Base-by-base conservation (phyloP, 2,113 vertebrate species). In the Pomatostomus ruficeps region DNA sequence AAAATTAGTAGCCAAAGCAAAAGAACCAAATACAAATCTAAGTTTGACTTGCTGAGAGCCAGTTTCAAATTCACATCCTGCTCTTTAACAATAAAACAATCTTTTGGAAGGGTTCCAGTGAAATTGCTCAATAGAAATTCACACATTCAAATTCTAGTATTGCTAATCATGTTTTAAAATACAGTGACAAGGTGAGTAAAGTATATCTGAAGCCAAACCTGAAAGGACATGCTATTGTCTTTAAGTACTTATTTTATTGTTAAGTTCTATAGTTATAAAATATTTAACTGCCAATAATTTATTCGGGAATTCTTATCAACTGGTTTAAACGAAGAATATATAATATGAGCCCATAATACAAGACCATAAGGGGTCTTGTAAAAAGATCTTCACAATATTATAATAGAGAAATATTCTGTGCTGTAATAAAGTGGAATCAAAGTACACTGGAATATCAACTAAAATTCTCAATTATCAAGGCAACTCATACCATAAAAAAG, bases 1-100 rank as follows among this genome's bases (percentile, higher is more conserved):
- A 96, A 97, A 97, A 97, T 96, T 87, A 97, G 88, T 73, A 89
- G n/a, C 59, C 23, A 22, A 88, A 95, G 68, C 85, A 86, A 86
- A 93, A 95, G 36, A 87, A 93, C 66, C 67, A 78, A 67, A 82
- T 65, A 96, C 29, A 75, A 51, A 52, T 51, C n/a, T 77, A 91
- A 77, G 89, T 51, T 59, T 45, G 57, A 66, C 73, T 90, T 94
- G 89, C 88, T 12, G 23, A 61, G 61, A 80, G 88, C 72, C 88
- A 91, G 77, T 71, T 81, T 88, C 45, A 92, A 96, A 96, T 71
- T 92, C 72, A 62, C 15, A 17, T 73, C 92, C 95, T 61, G 86
- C 79, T 93, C 82, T 85, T 92, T 45, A 96, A 63, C 77, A 90
- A 40, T 75, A 85, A 95, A 96, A 94, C 66, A 89, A 95, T 74